Evolutionary conservation across 2,888 invertebrate species (phyloP), one percentile per base, ranked within the genome.

Genomic region (Steinernema hermaphroditum): DNA sequence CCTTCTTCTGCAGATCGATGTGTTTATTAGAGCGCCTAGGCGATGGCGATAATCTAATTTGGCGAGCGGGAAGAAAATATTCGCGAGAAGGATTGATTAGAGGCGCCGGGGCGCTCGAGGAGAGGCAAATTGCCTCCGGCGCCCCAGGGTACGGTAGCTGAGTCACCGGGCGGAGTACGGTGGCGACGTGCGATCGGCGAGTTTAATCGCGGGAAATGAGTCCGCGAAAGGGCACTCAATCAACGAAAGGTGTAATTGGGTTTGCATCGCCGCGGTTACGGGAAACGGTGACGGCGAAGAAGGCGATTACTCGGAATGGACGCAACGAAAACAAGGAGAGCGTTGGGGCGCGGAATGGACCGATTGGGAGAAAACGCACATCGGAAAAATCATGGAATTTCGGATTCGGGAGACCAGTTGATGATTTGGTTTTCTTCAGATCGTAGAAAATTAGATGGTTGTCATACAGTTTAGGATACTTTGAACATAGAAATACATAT

Each of bases 1-100:
- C 24, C 4, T 54, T 54, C 27, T 27, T 12, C 43, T 2, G 46
- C 46, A 32, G 32, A 29, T 29, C 29, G 62, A 29, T 32, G 62
- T 32, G 72, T 27, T 62, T 43, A 43, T 62, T 68, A 72, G 69
- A 72, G 69, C 54, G 72, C 29, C 19, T 29, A 44, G 41, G 57
- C 16, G n/a, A 68, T 62, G 71, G 41, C 71, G 72, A 62, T 68
- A 72, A 72, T 72, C 68, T 27, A 72, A 49, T 72, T 72, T 68
- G 29, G 46, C 34, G 62, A 29, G 62, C 62, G 62, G 50, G 50
- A 62, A 34, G 62, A 62, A 62, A 62, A 62, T 62, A 62, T 62
- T 62, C 62, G 62, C 62, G 29, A 62, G 32, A 32, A 32, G 62
- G 62, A 62, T 62, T 62, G 62, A 62, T 62, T 62, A 62, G 62